Base-by-base conservation (phyloP, 1,140 invertebrate genomes). In the Drosophila pandora region DNA sequence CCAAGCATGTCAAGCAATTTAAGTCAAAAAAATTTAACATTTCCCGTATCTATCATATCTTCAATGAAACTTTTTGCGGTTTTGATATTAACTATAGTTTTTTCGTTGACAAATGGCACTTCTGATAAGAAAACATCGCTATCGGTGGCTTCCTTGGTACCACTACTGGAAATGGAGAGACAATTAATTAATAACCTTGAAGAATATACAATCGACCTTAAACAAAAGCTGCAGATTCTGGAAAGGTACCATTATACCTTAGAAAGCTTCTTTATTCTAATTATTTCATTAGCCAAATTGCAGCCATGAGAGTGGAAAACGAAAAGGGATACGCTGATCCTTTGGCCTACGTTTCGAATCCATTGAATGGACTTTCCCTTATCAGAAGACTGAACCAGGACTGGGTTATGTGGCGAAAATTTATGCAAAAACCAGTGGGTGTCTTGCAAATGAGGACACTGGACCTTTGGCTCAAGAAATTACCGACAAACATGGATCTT, bases 401-500 rank as follows among this genome's bases (percentile, higher is more conserved):
- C 47, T 90, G 84, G 87, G 0, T 2, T 3, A 54, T 73, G 10
- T 82, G 76, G 76, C 69, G 53, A 1, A 5, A n/a, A 2, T 82
- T 41, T 43, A 70, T 90, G 63, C 43, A 43, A 0, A 22, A 72
- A 7, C 45, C 58, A 2, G 45, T 81, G 17, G 83, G 74, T 2
- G 21, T 37, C 94, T 82, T 79, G 62, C 78, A 82, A 92, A 62
- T 90, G 94, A 93, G 94, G 49, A 96, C 96, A 17, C 90, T 93
- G 96, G 78, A 55, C 10, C 7, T 94, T 94, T 12, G 93, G 71
- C 93, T 93, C 30, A 93, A 93, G 39, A 95, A 96, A 90, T 96
- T 97, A 90, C 97, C 97, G 1, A 94, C 95, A 1, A 93, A 96
- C 53, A 95, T 96, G 91, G 98, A 99, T 43, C 92, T 92, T 99